Base-by-base conservation (phyloP, 1,140 invertebrate species). In the Drosophila nebulosa region DNA sequence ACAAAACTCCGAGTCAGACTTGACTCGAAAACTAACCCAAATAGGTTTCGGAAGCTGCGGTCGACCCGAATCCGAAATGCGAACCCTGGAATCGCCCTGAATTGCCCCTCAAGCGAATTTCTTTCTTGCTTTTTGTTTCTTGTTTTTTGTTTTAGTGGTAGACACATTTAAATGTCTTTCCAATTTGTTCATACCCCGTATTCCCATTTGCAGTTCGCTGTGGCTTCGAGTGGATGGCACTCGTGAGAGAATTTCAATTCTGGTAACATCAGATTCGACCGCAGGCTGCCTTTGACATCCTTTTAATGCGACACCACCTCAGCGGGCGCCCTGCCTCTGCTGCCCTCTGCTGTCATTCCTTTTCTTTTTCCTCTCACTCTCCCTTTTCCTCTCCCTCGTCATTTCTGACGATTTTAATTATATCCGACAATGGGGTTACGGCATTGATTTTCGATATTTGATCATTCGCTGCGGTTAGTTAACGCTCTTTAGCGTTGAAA, bases 401-500 rank as follows among this genome's bases (percentile, higher is more conserved):
- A 53, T 9, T 51, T 30, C 55, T 78, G 78, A 66, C 72, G 75
- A 79, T 78, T 88, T 89, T 88, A 88, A 88, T 88, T 88, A 88
- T 88, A 69, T 71, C 59, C 68, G 83, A 86, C 83, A 86, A 86
- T 86, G 83, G 10, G 39, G 83, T 71, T 68, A 64, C 67, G 79
- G 83, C 75, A 88, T 88, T 89, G 83, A 88, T 88, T 88, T 83
- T 89, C 83, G 83, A 88, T 88, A 88, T 88, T 88, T 88, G 83
- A 88, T 83, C 83, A 89, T 88, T 88, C 79, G 84, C 72, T 88
- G 83, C 72, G 83, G 83, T 88, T 88, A 83, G 83, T 88, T 88
- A 88, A 88, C 78, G 83, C 83, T 88, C 74, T 83, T 86, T 88
- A 86, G 68, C 68, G 79, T 21, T 56, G 64, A 64, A 63, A 74